Conservation (phyloP, 2,113 vertebrate genomes). For the Agapornis roseicollis region DNA sequence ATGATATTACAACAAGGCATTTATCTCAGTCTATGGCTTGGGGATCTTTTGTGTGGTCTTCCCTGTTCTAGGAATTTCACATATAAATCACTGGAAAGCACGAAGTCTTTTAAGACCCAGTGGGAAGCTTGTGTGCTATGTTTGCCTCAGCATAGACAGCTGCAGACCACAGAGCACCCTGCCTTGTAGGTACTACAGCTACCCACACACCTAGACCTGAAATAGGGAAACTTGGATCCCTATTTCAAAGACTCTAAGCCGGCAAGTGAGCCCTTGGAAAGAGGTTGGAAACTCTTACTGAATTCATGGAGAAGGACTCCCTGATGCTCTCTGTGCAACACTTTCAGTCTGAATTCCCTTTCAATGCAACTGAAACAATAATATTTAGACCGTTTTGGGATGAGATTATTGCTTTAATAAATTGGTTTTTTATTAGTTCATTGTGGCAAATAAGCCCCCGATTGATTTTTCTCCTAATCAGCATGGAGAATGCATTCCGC, state of each 20-base stretch:
- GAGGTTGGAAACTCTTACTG: neutral
- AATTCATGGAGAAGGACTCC: neutral
- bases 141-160: neutral
- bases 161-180: neutral
- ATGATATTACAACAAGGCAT: neutral
- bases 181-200: neutral
- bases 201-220: neutral
- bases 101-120: neutral
- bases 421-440: conserved; percentile 56
- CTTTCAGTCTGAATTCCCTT: neutral
- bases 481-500: conserved; percentile 45
- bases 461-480: conserved; percentile 63
- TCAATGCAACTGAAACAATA: conserved; percentile 28
- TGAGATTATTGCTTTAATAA: conserved; percentile 61
- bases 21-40: neutral
- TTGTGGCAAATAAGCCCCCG: conserved; percentile 53
- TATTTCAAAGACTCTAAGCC: neutral
- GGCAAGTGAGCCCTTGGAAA: neutral
- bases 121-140: neutral
- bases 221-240: fast-evolving
- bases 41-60: neutral
- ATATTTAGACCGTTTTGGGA: conserved; percentile 47
- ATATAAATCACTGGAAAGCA: neutral
- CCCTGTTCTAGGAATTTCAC: conserved; percentile 23
- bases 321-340: neutral